Evolutionary conservation across 2,797 vertebrate genomes (phyloP).

Genomic region (Carapus acus): DNA sequence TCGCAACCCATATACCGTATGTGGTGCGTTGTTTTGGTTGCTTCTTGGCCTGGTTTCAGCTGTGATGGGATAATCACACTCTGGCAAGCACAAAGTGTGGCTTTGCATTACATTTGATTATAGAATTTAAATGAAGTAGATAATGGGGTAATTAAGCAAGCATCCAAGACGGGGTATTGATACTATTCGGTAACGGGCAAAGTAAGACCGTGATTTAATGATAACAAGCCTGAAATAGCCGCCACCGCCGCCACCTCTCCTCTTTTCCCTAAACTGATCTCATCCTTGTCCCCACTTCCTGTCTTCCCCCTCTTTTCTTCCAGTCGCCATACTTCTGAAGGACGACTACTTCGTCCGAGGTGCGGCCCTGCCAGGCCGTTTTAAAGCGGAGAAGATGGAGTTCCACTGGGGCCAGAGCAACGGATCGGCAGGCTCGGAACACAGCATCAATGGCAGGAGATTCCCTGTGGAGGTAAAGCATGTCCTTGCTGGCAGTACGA

Average conservation of each 20-base stretch:
- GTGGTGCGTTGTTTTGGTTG: too few relatives aligned
- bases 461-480: slow-evolving; percentile 80
- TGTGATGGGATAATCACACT: too few relatives aligned
- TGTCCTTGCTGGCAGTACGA: slow-evolving; percentile 35
- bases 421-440: slow-evolving; percentile 90
- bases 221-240: slow-evolving; percentile 8
- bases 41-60: too few relatives aligned
- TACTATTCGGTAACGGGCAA: slow-evolving; percentile 14
- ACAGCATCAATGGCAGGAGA: slow-evolving; percentile 89
- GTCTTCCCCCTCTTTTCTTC: slow-evolving; percentile 12
- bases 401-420: slow-evolving; percentile 98
- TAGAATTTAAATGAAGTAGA: not conserved
- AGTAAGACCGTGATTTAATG: slow-evolving; percentile 22
- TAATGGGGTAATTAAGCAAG: slow-evolving; percentile 13
- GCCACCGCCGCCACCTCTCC: not conserved
- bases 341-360: slow-evolving; percentile 94
- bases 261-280: slow-evolving; percentile 12
- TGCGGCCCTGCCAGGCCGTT: slow-evolving; percentile 88
- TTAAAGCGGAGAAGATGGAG: slow-evolving; percentile 97
- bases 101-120: too few relatives aligned
- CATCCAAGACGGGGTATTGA: slow-evolving; percentile 6
- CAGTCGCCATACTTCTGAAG: slow-evolving; percentile 94
- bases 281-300: too few relatives aligned
- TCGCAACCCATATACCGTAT: too few relatives aligned
- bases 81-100: too few relatives aligned